phyloP scores from a whole-genome alignment of 2,888 invertebrate species.

The Heteropelma amictum region DNA sequence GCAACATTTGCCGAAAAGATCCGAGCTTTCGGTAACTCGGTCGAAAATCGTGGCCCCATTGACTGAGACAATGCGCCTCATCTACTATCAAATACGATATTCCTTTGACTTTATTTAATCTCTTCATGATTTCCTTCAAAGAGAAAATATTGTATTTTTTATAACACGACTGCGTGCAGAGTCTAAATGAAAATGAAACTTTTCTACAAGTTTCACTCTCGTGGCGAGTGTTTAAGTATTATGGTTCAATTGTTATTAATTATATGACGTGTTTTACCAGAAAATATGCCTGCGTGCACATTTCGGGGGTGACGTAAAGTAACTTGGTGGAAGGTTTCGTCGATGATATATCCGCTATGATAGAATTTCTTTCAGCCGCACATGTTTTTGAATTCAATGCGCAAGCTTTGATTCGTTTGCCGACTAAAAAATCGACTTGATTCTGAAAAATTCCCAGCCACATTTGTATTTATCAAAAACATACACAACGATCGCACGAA shows the following conservation, averaged over 20 bases:
- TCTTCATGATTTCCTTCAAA: conserved; percentile 81
- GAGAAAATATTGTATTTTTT: background rate
- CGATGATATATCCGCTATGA: conserved; percentile 86
- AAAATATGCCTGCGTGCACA: conserved; percentile 85
- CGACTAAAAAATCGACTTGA: conserved; percentile 92
- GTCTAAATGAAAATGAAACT: too few relatives aligned
- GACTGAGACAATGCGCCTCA: conserved; percentile 98
- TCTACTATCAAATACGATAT: conserved; percentile 96
- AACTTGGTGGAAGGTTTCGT: conserved; percentile 87
- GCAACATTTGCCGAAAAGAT: conserved; percentile 81
- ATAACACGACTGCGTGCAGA: background rate
- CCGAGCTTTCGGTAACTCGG: conserved; percentile 96
- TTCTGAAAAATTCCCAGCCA: conserved; percentile 83
- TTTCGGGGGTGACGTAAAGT: conserved; percentile 98
- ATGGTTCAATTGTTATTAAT: too few relatives aligned
- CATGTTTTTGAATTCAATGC: conserved; percentile 96
- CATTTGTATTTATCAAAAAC: background rate
- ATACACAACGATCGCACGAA: background rate
- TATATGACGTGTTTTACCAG: too few relatives aligned
- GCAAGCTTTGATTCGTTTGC: conserved; percentile 88
- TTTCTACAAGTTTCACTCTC: too few relatives aligned
- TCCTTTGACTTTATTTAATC: conserved; percentile 86
- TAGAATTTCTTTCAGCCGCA: conserved; percentile 85
- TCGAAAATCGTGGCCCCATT: conserved; percentile 99
- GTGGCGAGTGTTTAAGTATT: too few relatives aligned